Conservation (phyloP, 1,140 invertebrate species). For the Caenorhabditis remanei region DNA sequence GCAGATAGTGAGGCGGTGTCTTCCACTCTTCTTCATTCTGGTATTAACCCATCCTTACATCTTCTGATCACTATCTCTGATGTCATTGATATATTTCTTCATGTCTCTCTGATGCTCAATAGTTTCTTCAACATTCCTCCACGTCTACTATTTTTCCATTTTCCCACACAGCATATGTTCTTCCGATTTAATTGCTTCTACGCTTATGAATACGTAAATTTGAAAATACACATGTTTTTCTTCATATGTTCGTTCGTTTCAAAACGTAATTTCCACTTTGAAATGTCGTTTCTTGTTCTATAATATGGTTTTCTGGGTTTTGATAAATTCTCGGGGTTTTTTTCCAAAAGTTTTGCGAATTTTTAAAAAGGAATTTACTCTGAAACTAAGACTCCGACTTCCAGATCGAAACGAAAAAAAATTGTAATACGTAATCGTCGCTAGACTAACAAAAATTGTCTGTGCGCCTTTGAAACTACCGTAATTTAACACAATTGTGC, state of each 20-base stretch:
- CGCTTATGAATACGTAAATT: conserved; percentile 14
- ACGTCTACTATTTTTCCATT: not conserved
- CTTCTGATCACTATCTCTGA: conserved; percentile 21
- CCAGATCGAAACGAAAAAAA: no score
- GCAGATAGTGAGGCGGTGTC: conserved; percentile 45
- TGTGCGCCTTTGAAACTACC: no score
- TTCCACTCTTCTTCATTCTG: not conserved
- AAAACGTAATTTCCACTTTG: not conserved
- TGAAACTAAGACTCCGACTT: no score
- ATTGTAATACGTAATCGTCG: no score
- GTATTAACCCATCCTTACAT: conserved; percentile 16
- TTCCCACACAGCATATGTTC: not conserved
- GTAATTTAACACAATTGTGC: no score
- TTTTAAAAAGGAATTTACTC: no score
- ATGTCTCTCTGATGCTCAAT: not conserved
- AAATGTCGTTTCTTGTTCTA: no score
- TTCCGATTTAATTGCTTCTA: conserved; percentile 9
- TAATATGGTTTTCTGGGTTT: no score
- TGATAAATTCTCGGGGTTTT: no score
- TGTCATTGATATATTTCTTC: not conserved
- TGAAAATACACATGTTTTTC: conserved; percentile 24
- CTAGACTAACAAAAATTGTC: no score
- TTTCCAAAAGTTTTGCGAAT: no score
- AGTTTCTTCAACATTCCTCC: not conserved
- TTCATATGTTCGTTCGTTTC: not conserved